Evolutionary conservation across 2,888 invertebrate species (phyloP).

Genomic region (Drosophila ustulata): DNA sequence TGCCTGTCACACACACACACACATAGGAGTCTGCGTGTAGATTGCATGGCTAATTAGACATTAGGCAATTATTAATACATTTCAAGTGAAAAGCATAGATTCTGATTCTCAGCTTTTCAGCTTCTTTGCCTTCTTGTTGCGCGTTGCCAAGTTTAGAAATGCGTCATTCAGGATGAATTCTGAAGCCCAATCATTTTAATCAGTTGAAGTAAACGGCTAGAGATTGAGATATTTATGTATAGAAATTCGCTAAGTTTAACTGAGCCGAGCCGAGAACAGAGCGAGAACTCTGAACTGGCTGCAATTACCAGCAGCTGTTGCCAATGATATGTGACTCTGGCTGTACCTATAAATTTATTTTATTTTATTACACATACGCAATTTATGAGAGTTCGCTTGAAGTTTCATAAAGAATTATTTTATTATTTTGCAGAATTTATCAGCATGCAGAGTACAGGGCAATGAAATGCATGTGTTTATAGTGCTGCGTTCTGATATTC

Average conservation of each 20-base stretch:
- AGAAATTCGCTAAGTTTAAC: neutral
- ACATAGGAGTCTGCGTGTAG: conserved; percentile 23
- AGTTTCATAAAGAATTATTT: neutral
- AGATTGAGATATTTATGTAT: neutral
- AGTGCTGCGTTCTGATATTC: neutral
- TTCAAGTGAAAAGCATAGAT: conserved; percentile 6
- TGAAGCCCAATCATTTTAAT: neutral
- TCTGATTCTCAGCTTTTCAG: neutral
- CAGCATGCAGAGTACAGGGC: neutral
- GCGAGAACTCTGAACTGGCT: neutral
- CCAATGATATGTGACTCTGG: neutral
- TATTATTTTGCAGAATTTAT: neutral
- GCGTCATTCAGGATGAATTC: neutral
- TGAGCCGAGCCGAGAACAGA: neutral
- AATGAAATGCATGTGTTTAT: neutral
- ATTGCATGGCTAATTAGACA: conserved; percentile 74
- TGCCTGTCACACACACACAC: conserved; percentile 12
- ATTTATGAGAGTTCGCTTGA: neutral
- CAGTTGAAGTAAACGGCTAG: neutral
- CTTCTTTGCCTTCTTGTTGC: no score
- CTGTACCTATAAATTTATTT: neutral
- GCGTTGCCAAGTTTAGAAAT: neutral
- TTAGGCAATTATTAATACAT: conserved; percentile 76
- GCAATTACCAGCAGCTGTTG: neutral
- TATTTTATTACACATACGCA: neutral